phyloP scores from a whole-genome alignment of 2,113 vertebrate species.

The Zapornia atra region DNA sequence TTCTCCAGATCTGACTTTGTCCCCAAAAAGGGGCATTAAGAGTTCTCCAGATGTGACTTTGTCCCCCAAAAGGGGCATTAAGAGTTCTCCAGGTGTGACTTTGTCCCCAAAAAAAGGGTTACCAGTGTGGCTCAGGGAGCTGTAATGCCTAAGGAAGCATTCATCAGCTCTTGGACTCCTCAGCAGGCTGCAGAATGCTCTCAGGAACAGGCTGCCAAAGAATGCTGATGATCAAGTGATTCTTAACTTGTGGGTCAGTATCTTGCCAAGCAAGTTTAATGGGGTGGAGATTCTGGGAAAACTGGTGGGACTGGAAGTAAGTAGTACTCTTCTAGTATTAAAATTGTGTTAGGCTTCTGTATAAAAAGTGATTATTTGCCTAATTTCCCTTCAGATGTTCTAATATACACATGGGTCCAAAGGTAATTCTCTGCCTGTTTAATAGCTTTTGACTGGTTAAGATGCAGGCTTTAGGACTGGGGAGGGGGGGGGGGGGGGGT shows the following conservation, averaged over 20 bases:
- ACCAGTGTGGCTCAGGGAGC: accelerated
- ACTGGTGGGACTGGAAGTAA: constrained; percentile 39
- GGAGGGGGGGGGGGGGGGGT: too few relatives aligned
- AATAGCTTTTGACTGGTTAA: not conserved
- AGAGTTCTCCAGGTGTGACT: not conserved
- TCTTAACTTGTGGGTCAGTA: not conserved
- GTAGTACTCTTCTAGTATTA: not conserved
- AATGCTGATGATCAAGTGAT: not conserved
- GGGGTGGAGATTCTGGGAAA: constrained; percentile 15
- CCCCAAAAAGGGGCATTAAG: too few relatives aligned
- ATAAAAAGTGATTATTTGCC: constrained; percentile 3
- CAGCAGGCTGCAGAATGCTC: not conserved
- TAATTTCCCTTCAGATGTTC: constrained; percentile 5
- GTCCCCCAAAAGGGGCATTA: too few relatives aligned
- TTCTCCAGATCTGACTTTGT: too few relatives aligned
- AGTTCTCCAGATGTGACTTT: too few relatives aligned
- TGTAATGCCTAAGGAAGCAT: not conserved
- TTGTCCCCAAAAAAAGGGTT: not conserved
- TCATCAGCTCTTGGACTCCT: not conserved
- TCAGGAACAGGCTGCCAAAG: not conserved
- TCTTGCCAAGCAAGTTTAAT: not conserved
- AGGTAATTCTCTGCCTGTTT: not conserved
- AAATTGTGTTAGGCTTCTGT: not conserved
- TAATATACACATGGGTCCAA: not conserved
- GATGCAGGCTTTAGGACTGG: not conserved